These are phyloP conservation scores for Drosophila infuscata DNA, from an alignment of 2,888 invertebrate species.

Conservation along the genomic window DNA sequence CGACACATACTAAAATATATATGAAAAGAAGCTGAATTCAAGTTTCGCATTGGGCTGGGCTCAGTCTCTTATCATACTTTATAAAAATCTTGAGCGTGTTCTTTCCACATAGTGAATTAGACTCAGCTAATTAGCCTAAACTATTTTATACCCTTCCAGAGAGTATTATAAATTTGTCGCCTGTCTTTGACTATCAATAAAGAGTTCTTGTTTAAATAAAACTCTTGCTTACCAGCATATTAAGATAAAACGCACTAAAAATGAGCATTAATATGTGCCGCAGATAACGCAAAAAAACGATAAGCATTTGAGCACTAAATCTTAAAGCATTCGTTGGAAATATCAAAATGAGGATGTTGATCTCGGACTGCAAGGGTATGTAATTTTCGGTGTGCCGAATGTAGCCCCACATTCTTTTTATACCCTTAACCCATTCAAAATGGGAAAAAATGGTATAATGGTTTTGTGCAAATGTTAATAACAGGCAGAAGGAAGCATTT, in stretches of 20 bases:
- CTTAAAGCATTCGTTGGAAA: background rate
- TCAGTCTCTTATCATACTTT: background rate
- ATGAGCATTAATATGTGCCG: background rate
- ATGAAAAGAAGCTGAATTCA: no score
- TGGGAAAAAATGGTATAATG: no score
- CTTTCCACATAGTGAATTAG: background rate
- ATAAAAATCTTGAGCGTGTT: background rate
- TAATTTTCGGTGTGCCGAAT: background rate
- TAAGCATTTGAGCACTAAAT: background rate
- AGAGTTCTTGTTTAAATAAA: background rate
- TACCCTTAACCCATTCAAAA: no score
- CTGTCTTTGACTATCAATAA: no score
- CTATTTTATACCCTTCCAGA: no score
- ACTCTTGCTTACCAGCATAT: background rate
- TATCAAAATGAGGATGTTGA: background rate
- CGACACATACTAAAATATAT: conserved; percentile 1
- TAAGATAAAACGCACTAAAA: background rate
- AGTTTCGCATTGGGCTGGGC: background rate
- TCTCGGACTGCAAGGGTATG: background rate
- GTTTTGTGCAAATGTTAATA: no score
- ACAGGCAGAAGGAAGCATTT: no score
- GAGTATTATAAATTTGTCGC: background rate
- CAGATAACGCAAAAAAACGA: background rate
- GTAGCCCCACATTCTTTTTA: no score
- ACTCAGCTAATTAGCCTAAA: background rate